Conservation (phyloP, 2,888 invertebrate species). For the Melieria picta region DNA sequence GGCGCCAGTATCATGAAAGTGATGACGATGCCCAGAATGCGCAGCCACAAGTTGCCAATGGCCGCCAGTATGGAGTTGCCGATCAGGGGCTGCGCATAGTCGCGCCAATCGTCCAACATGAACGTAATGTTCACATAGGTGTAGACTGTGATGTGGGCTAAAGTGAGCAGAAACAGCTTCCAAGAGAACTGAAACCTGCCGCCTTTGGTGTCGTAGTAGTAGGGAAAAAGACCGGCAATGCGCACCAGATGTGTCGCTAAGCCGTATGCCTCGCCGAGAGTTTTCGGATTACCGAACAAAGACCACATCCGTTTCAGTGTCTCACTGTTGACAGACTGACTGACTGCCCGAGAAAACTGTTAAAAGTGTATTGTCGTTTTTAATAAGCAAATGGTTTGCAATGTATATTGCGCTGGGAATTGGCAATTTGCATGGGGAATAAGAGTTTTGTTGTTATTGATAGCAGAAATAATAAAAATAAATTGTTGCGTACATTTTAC, state of each 20-base stretch:
- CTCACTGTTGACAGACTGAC: neutral
- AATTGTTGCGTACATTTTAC: no score
- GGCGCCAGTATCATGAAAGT: constrained; percentile 42
- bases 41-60: constrained; percentile 43
- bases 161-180: constrained; percentile 30
- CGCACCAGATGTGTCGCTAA: constrained; percentile 40
- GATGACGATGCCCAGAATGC: constrained; percentile 43
- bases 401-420: neutral
- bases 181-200: constrained; percentile 42
- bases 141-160: constrained; percentile 43
- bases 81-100: constrained; percentile 47
- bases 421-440: neutral
- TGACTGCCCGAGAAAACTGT: neutral
- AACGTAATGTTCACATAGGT: constrained; percentile 46
- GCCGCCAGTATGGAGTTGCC: constrained; percentile 40
- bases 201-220: constrained; percentile 9
- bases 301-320: neutral
- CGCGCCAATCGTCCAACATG: constrained; percentile 40
- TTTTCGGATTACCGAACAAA: constrained; percentile 33
- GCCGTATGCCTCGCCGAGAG: constrained; percentile 40
- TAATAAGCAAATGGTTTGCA: neutral
- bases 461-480: no score
- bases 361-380: neutral
- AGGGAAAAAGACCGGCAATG: constrained; percentile 47
- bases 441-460: no score